Evolutionary conservation across 53 echinoderm and acorn worm species (phyloP), one percentile per base, ranked within the genome.

Genomic region (Echinometra lucunter): DNA sequence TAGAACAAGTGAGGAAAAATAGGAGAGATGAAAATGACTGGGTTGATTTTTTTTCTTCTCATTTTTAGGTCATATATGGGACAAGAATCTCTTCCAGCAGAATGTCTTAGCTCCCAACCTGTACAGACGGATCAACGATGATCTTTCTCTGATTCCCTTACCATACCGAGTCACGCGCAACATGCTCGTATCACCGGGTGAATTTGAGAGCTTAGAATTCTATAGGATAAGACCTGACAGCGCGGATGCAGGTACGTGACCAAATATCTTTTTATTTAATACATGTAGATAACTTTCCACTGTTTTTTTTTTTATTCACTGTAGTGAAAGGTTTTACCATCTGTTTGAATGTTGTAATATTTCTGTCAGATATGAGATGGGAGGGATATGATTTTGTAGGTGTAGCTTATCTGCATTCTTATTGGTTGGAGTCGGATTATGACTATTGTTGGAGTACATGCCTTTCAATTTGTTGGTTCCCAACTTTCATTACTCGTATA

Each of bases 31-130:
- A 34, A 12, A 69, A 30, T 1, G 69, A 2, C 69, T 69, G 34
- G 1, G 10, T 34, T 34, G 9, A 23, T 44, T 0, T 49, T 4
- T 34, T 60, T 23, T 89, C 40, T 60, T 37, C 23, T 57, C 9
- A 25, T 85, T 91, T 53, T 44, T 66, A 98, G 99, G 99, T 78
- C 97, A 98, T 92, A 96, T 98, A 78, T 95, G 97, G 97, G 99
- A 98, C 89, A 98, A 98, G 95, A 98, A 98, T 72, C 96, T 97
- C 30, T 98, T 98, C 81, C 98, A 97, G 94, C 95, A 96, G 83
- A 96, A 98, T 45, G 95, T 97, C 55, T 70, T 96, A 19, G 90
- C 95, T 21, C 96, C 99, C 21, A 95, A 94, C 94, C 89, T 97
- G 70, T 95, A 96, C 38, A 58, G 97, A 66, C 97, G 98, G 35